Evolutionary conservation across 2,113 vertebrate species (phyloP).

Genomic region (Colinus virginianus): DNA sequence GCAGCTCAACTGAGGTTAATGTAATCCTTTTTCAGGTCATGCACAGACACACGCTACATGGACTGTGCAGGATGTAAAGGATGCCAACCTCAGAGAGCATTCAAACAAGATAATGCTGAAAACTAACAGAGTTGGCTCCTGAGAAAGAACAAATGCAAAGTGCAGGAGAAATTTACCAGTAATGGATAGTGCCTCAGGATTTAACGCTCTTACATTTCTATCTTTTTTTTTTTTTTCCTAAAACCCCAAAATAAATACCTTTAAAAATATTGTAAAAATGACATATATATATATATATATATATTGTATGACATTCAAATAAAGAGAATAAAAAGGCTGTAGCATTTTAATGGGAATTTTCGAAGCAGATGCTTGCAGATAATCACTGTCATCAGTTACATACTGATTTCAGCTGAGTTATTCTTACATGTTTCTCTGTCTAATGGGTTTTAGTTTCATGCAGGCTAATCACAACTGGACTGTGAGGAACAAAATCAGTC

Average conservation of each 20-base stretch:
- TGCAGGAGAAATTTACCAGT: background rate
- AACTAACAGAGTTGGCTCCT: rapidly evolving
- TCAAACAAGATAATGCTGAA: background rate
- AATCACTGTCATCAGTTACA: background rate
- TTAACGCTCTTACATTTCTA: background rate
- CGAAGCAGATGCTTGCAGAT: background rate
- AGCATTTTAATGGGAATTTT: background rate
- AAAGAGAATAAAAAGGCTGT: background rate
- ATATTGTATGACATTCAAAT: background rate
- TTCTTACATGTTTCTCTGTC: background rate
- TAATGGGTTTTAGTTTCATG: background rate
- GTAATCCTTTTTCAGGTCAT: background rate
- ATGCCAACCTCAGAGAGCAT: rapidly evolving
- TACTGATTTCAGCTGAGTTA: background rate
- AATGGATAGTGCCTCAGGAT: background rate
- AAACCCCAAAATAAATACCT: background rate
- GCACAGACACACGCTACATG: background rate
- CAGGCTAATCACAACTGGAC: background rate
- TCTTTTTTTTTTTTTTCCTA: background rate
- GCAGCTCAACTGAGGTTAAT: background rate
- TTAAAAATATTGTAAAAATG: background rate
- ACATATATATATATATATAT: background rate
- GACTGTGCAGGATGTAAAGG: rapidly evolving
- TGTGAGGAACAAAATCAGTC: background rate
- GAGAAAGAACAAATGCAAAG: background rate